Evolutionary conservation across 64 coral and sea anemone genomes (phyloP), one percentile per base, ranked within the genome.

Genomic region (Orbicella faveolata): DNA sequence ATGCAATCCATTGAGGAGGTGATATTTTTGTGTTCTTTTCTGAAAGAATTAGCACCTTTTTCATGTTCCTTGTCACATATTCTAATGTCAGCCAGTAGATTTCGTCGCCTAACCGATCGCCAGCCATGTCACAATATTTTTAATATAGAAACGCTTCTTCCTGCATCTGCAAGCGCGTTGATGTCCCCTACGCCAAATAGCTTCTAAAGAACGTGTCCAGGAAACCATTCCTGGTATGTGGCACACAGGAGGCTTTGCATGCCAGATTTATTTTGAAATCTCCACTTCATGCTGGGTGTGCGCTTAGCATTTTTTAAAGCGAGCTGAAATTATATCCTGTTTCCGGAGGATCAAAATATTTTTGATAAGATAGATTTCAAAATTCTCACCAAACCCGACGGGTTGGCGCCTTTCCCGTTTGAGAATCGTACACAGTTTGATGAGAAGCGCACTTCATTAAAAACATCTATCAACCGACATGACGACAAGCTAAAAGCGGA

Each of bases 1-100:
- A 90, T 97, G 92, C 86, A 97, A 85, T 97, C 90, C 84, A 97
- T 97, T 97, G 92, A 97, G 70, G 62, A 97, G 95, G 95, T 97
- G 95, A 93, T 83, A 97, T 91, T 91, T 96, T 91, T 93, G 78
- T 97, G 95, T 97, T 97, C 88, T 94, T 94, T 97, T 94, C 83
- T 97, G 95, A 97, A 97, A 97, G 95, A 97, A 94, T 97, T 97
- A 97, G 83, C 95, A 97, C 95, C 95, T 97, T 97, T 97, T 91
- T 68, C 83, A 94, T 97, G 95, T 97, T 97, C 88, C 75, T 93
- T 97, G 95, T 97, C 95, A 94, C 95, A 87, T 94, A 86, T 73
- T 81, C 63, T 94, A 94, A 94, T 94, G 88, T 87, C 65, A 76
- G 77, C 88, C 78, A 91, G 95, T 91, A 44, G 78, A 94, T 82